phyloP scores from a whole-genome alignment of 1,140 invertebrate species.

The Zaprionus africanus region DNA sequence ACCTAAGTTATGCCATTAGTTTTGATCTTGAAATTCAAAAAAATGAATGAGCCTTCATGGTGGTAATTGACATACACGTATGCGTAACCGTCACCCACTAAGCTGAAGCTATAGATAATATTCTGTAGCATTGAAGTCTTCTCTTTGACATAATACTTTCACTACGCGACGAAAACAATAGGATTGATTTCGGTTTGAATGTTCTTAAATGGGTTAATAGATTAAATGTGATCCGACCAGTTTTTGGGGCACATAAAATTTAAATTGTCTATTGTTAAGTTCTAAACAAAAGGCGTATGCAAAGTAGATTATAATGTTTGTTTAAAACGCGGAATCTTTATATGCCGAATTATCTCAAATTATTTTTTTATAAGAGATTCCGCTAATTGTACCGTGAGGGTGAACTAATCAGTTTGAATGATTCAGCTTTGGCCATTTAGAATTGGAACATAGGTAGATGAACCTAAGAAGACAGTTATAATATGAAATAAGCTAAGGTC shows the following conservation, averaged over 20 bases:
- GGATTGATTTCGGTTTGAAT: neutral
- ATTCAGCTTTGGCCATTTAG: neutral
- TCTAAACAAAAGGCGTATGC: conserved; percentile 17
- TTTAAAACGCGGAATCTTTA: neutral
- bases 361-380: neutral
- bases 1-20: conserved; percentile 74
- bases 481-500: neutral
- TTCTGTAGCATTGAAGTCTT: neutral
- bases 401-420: neutral
- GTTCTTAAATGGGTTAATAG: conserved; percentile 9
- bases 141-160: conserved; percentile 21
- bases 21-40: conserved; percentile 75
- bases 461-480: neutral
- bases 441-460: neutral
- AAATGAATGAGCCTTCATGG: conserved; percentile 53
- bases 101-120: conserved; percentile 12
- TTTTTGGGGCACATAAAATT: conserved; percentile 9
- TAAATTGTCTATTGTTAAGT: neutral
- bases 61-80: conserved; percentile 53
- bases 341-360: neutral
- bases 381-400: neutral
- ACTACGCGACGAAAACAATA: neutral
- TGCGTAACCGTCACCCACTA: conserved; percentile 35
- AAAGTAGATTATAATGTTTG: conserved; percentile 2
- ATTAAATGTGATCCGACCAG: neutral